A percentile compares a stretch with the other conserved stretches of the same genome.
Evolutionary conservation across 2,797 vertebrate genomes (phyloP).

Genomic region (Hirundo rustica): DNA sequence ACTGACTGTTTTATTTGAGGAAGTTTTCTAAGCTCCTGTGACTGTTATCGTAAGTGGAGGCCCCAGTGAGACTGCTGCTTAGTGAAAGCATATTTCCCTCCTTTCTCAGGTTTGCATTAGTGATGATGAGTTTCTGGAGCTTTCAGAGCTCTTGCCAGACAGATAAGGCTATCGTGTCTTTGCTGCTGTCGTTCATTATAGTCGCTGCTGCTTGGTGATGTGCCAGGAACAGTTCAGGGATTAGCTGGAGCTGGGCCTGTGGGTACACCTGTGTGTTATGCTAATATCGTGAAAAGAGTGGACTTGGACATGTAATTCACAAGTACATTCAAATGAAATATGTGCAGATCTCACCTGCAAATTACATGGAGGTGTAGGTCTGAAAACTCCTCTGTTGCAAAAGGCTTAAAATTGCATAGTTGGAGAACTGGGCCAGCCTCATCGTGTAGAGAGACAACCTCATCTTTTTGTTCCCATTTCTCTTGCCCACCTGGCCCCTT

Average conservation of each 20-base stretch:
- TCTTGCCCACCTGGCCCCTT: background rate
- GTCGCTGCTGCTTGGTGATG: background rate
- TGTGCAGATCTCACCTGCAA: background rate
- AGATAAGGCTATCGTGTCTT: background rate
- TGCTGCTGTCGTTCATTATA: background rate
- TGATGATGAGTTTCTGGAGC: conserved; percentile 5
- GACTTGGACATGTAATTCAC: background rate
- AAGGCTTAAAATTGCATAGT: background rate
- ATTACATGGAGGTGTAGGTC: background rate
- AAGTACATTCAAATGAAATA: background rate
- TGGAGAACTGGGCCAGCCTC: background rate
- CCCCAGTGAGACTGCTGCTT: conserved; percentile 31
- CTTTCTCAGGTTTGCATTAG: background rate
- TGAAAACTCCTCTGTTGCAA: background rate
- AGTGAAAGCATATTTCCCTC: conserved; percentile 11
- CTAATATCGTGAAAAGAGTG: background rate
- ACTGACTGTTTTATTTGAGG: conserved; percentile 21
- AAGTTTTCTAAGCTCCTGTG: conserved; percentile 27
- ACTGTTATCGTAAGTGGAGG: background rate
- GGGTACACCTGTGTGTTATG: background rate
- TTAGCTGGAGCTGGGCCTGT: background rate
- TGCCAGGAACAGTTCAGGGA: background rate
- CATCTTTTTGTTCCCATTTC: background rate
- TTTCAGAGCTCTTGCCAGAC: conserved; percentile 23
- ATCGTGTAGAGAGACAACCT: background rate